phyloP scores from a whole-genome alignment of 2,888 invertebrate genomes.

The Cryptus viduatorius region DNA sequence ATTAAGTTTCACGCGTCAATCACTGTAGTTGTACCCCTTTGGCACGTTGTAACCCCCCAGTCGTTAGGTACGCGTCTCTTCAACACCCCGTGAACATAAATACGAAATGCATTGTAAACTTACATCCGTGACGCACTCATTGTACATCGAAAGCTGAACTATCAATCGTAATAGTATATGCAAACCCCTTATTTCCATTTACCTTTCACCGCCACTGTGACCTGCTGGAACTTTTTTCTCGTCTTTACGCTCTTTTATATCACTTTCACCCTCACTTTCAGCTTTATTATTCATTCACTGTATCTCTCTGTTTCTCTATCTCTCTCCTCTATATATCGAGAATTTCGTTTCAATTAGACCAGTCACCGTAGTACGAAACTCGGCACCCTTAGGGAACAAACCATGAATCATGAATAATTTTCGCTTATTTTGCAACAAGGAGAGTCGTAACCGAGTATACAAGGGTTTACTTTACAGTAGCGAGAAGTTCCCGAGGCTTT shows the following conservation, averaged over 20 bases:
- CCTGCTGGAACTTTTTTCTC: constrained; percentile 77
- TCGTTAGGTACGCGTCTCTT: background rate
- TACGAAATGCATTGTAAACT: constrained; percentile 13
- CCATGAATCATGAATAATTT: constrained; percentile 30
- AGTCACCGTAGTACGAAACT: constrained; percentile 38
- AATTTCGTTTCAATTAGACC: constrained; percentile 42
- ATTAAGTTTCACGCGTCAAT: background rate
- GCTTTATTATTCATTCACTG: constrained; percentile 47
- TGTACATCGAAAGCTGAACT: background rate
- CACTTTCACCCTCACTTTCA: constrained; percentile 43
- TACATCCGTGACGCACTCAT: constrained; percentile 1
- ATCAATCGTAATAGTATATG: constrained; percentile 4
- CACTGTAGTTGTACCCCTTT: background rate
- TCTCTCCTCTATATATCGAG: constrained; percentile 8
- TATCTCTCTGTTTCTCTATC: background rate
- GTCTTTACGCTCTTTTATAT: constrained; percentile 33
- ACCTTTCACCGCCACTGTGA: constrained; percentile 70
- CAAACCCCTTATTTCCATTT: constrained; percentile 47
- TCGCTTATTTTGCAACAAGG: constrained; percentile 30
- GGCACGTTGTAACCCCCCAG: constrained; percentile 20
- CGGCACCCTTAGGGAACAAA: constrained; percentile 31
- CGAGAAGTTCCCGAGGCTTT: background rate
- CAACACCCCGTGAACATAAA: background rate
- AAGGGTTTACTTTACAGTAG: constrained; percentile 15
- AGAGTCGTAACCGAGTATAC: background rate